These are phyloP conservation scores for Miltochrista miniata DNA, from an alignment of 2,888 invertebrate species.

Conservation along the genomic window DNA sequence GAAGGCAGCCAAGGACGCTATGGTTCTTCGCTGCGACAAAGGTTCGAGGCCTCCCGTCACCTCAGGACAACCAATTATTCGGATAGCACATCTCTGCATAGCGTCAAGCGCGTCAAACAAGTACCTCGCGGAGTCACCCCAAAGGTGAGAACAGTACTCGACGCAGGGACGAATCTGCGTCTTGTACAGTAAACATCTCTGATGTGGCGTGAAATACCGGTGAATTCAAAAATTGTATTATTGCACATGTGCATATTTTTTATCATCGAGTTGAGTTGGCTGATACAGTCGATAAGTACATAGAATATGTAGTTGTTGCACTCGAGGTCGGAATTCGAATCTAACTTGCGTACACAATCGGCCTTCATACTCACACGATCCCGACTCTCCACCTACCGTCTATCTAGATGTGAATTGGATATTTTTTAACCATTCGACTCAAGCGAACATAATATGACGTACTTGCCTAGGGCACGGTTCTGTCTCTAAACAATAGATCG, in stretches of 20 bases:
- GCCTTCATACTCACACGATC: constrained; percentile 68
- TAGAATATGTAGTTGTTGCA: constrained; percentile 19
- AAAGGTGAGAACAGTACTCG: too few species aligned
- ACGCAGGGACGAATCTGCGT: too few species aligned
- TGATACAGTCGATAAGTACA: constrained; percentile 31
- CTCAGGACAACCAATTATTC: too few species aligned
- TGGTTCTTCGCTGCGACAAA: too few species aligned
- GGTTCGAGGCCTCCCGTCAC: too few species aligned
- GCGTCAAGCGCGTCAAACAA: too few species aligned
- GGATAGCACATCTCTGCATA: too few species aligned
- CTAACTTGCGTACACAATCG: constrained; percentile 36
- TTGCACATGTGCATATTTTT: constrained; percentile 16
- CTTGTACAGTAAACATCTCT: too few species aligned
- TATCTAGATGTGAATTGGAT: constrained; percentile 25
- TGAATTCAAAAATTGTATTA: neutral
- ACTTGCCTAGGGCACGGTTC: constrained; percentile 11
- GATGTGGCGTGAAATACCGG: too few species aligned
- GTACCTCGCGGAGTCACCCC: too few species aligned
- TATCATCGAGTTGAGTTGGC: constrained; percentile 25
- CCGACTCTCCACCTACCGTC: constrained; percentile 41
- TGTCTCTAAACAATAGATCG: constrained; percentile 64
- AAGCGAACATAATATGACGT: neutral
- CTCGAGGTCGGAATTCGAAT: constrained; percentile 50
- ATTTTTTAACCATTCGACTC: constrained; percentile 5
- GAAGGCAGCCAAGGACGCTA: too few species aligned